phyloP scores from a whole-genome alignment of 1,140 invertebrate genomes.

The Hestina assimilis region DNA sequence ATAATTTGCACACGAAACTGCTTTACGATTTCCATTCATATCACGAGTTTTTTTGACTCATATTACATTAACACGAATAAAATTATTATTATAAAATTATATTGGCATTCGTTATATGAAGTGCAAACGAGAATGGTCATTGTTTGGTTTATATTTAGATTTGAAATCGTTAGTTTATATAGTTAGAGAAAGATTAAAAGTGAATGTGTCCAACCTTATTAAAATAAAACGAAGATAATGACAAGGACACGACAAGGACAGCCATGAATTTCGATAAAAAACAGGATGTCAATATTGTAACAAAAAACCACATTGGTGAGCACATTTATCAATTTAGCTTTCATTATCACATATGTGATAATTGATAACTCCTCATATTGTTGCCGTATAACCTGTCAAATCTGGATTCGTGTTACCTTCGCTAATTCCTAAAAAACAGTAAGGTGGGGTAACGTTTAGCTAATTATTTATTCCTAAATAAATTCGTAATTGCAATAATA shows the following conservation, averaged over 20 bases:
- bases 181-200: neutral
- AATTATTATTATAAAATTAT: neutral
- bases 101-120: neutral
- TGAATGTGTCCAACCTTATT: neutral
- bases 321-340: too few species aligned
- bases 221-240: neutral
- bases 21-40: conserved; percentile 1
- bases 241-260: neutral
- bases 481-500: too few species aligned
- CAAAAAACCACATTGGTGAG: too few species aligned
- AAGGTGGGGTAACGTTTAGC: too few species aligned
- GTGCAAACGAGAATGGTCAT: neutral
- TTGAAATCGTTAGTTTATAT: neutral
- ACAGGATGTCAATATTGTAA: neutral
- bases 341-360: too few species aligned
- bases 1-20: neutral
- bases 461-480: too few species aligned
- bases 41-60: neutral
- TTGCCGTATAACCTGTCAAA: too few species aligned
- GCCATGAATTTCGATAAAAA: neutral
- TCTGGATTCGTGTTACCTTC: too few species aligned
- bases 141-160: neutral
- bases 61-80: neutral
- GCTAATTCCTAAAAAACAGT: too few species aligned
- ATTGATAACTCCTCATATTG: too few species aligned